phyloP scores from a whole-genome alignment of 2,113 vertebrate species.

The Protomyctophum bolini region DNA sequence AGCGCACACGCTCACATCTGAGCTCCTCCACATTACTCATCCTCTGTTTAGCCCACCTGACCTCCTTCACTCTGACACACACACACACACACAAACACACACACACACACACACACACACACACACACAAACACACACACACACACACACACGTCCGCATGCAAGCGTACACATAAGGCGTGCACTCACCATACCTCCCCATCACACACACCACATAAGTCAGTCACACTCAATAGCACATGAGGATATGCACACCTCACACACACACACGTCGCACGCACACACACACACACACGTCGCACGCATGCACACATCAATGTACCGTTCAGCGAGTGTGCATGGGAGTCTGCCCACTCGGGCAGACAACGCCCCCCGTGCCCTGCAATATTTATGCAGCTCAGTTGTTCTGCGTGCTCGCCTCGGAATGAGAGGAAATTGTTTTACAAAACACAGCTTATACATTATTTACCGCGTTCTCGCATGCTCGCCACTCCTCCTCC shows the following conservation, averaged over 20 bases:
- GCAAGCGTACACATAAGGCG: neutral
- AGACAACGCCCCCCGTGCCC: constrained; percentile 37
- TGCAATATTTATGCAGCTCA: constrained; percentile 68
- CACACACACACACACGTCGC: constrained; percentile 5
- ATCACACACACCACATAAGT: neutral
- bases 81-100: neutral
- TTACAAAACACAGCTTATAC: constrained; percentile 60
- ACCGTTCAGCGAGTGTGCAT: neutral
- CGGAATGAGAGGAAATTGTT: constrained; percentile 52
- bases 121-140: constrained; percentile 2
- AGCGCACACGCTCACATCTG: constrained; percentile 62
- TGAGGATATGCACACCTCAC: neutral
- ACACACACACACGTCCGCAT: neutral
- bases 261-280: constrained; percentile 12
- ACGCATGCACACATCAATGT: constrained; percentile 3
- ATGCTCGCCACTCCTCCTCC: constrained; percentile 9
- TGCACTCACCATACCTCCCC: neutral
- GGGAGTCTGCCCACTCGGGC: constrained; percentile 32
- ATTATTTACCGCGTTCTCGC: constrained; percentile 56
- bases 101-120: constrained; percentile 5
- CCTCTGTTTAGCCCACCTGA: constrained; percentile 70
- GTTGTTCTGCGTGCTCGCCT: constrained; percentile 55
- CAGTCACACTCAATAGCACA: no score
- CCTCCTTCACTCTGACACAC: constrained; percentile 39
- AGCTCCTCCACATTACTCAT: constrained; percentile 76